Evolutionary conservation across 1,140 invertebrate species (phyloP), one percentile per base, ranked within the genome.

Genomic region (Cecropterus lyciades): DNA sequence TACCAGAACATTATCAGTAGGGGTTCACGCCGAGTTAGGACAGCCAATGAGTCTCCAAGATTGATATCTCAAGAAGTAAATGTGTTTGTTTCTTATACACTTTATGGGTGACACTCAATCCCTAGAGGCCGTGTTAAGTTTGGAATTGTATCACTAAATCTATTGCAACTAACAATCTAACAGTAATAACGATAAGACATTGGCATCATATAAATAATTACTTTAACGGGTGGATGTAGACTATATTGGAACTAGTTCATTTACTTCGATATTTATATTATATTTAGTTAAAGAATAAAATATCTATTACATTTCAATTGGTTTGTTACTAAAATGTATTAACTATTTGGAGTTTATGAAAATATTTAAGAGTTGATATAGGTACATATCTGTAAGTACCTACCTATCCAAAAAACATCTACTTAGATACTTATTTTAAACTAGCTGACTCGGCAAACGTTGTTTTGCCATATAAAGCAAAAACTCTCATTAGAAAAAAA

Each of bases 1-100:
- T 87, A 82, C 75, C 66, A 52, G 66, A 75, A 76, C 73, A 77
- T 79, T 82, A 83, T 82, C 77, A 70, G 70, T 59, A 20, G 75
- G 80, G 79, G 78, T 81, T 80, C 76, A 71, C 79, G 77, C 73
- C 67, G 73, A 76, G 60, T 69, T 69, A 68, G 64, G 74, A 73
- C 73, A 73, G 74, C 69, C 77, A 84, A 79, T 80, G 74, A 72
- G 68, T 67, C 59, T 74, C 67, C 66, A 67, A 80, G 78, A 84
- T 84, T 80, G 72, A 79, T 84, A 82, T 82, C 77, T 77, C 57
- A 55, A 70, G 57, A 49, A 73, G 71, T 64, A 73, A 74, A 70
- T 80, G 69, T 77, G 68, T 73, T 73, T 74, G 70, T 77, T 70
- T 30, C 46, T 14, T 49, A 56, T 49, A 69, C 64, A 70, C 57